phyloP scores from a whole-genome alignment of 1,140 invertebrate species.

The Brachionus rubens region DNA sequence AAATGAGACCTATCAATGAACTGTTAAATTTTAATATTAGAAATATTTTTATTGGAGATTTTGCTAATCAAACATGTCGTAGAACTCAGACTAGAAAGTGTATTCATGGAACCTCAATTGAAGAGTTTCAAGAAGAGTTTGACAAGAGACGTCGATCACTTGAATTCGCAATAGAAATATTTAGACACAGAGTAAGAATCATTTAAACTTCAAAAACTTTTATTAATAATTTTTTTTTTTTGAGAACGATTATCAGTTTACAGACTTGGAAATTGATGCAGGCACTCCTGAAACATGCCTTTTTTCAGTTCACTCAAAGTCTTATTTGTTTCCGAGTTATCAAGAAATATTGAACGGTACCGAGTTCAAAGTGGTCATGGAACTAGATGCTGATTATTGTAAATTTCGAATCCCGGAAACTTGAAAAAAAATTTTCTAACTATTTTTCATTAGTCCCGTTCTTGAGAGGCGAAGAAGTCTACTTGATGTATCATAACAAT shows the following conservation, averaged over 20 bases:
- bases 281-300: constrained; percentile 37
- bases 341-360: constrained; percentile 44
- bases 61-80: constrained; percentile 15
- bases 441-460: constrained; percentile 30
- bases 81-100: constrained; percentile 7
- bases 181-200: constrained; percentile 44
- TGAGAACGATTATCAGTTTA: constrained; percentile 26
- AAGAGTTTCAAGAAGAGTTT: constrained; percentile 35
- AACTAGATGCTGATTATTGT: constrained; percentile 32
- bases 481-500: constrained; percentile 38
- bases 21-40: constrained; percentile 30
- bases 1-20: constrained; percentile 44
- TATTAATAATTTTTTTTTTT: background rate
- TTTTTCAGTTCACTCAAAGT: constrained; percentile 32
- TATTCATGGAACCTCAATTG: constrained; percentile 15
- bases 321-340: constrained; percentile 31
- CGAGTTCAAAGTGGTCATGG: constrained; percentile 26
- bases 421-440: background rate
- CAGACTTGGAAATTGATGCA: constrained; percentile 26
- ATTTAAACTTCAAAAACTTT: no score
- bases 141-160: constrained; percentile 31
- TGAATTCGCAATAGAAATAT: constrained; percentile 28
- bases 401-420: background rate
- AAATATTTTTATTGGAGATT: background rate
- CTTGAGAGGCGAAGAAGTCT: constrained; percentile 43